Conservation (phyloP, 2,797 vertebrate genomes). For the Graptemys geographica region DNA sequence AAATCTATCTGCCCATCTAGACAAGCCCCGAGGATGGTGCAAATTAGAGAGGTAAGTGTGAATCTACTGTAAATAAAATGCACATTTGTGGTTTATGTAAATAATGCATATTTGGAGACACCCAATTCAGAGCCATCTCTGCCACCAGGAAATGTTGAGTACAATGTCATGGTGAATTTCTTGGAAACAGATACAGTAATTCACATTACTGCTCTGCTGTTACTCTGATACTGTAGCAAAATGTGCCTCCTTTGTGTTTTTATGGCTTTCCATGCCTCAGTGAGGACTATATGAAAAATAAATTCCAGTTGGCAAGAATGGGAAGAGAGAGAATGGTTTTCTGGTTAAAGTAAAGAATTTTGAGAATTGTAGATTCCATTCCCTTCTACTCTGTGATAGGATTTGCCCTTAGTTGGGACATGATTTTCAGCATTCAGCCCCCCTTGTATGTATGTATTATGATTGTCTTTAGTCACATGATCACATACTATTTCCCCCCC, state of each 20-base stretch:
- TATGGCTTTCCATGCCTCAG: not conserved
- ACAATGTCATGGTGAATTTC: too few species aligned
- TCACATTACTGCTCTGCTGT: too few species aligned
- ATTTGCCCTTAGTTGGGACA: not conserved
- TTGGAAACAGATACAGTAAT: too few species aligned
- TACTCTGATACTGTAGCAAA: too few species aligned
- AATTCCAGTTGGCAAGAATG: not conserved
- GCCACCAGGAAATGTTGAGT: too few species aligned
- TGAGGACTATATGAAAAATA: not conserved
- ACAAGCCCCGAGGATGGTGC: not conserved
- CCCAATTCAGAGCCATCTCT: too few species aligned
- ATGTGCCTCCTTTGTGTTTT: too few species aligned
- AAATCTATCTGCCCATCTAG: not conserved
- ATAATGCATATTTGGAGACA: not conserved
- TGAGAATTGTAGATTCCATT: not conserved
- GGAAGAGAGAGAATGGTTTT: not conserved
- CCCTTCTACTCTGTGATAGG: not conserved
- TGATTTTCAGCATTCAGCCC: not conserved
- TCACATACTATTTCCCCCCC: too few species aligned
- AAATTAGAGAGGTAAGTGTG: not conserved
- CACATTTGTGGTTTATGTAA: not conserved
- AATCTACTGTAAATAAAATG: not conserved
- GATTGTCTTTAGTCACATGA: too few species aligned
- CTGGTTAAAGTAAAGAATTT: not conserved
- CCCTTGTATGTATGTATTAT: too few species aligned